Evolutionary conservation across 2,113 vertebrate genomes (phyloP).

Genomic region (Trochalopteron elliotii): DNA sequence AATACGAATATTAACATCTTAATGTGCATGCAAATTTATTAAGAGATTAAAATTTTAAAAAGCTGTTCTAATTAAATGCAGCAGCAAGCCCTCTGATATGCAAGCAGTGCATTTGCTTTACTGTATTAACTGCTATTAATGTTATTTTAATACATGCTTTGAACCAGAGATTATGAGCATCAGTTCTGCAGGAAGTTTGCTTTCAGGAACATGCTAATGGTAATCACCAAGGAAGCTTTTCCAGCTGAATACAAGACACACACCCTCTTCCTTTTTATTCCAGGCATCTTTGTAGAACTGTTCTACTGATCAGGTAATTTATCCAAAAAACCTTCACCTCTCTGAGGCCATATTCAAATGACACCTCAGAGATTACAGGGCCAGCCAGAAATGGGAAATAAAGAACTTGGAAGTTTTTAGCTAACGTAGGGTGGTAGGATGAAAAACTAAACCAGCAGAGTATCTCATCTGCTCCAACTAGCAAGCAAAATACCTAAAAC

Average conservation of each 20-base stretch:
- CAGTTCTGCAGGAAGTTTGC: constrained; percentile 12
- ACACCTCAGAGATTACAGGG: neutral
- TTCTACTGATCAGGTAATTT: neutral
- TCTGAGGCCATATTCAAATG: neutral
- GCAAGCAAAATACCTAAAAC: neutral
- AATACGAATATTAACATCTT: constrained; percentile 1
- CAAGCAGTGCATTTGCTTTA: neutral
- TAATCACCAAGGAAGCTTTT: neutral
- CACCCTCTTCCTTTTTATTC: neutral
- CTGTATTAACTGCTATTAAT: neutral
- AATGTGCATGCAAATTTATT: constrained; percentile 6
- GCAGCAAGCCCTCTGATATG: neutral
- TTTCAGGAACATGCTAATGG: neutral
- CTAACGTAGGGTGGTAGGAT: neutral
- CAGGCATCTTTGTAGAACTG: neutral
- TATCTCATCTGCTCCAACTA: neutral
- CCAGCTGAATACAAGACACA: neutral
- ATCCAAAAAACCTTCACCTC: neutral
- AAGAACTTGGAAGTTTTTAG: neutral
- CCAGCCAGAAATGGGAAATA: neutral
- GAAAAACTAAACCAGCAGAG: neutral
- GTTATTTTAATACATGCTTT: neutral
- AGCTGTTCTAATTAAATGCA: neutral
- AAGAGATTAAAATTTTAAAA: neutral
- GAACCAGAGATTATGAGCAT: neutral